Evolutionary conservation across 2,113 vertebrate genomes (phyloP), one percentile per base, ranked within the genome.

Genomic region (Perca schrenkii): DNA sequence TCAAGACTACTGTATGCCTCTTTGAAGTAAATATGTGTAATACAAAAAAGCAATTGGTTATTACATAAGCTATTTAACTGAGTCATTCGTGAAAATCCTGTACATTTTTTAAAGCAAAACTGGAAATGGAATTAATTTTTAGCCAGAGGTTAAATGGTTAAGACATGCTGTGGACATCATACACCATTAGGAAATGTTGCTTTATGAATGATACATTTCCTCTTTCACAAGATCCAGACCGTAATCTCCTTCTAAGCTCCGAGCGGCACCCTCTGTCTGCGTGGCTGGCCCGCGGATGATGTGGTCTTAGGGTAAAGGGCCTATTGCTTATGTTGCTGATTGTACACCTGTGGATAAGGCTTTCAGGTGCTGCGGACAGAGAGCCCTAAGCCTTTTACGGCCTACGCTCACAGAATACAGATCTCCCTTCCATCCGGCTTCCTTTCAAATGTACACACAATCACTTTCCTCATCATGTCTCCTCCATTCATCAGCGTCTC

Each of bases 271-370:
- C 90, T 17, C 67, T 83, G 80, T 87, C 86, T 67, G 71, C 65
- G 7, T 31, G 69, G 74, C 75, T 31, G 78, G 80, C 85, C 89
- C 53, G 28, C 36, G 80, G 89, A 93, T 93, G 93, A 94, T 91
- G 90, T 89, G 86, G 92, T 87, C 74, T 93, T 91, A 83, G 83
- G 88, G 74, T 91, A 84, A 91, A 91, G 92, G 77, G 86, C 73
- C 83, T 80, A 60, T 92, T 92, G 91, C 92, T 94, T 89, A 93
- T 89, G 87, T 87, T 86, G 86, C 88, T 93, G 94, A 95, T 94
- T 90, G 91, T 93, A 88, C 93, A 93, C 91, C 89, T 91, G 92
- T 92, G 92, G 92, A 90, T 90, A 88, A 89, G 88, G 91, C 90
- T 90, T 93, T 89, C 85, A 89, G 84, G 89, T 88, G 84, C 62